Conservation (phyloP, 2,888 invertebrate species). For the Coremacera marginata region DNA sequence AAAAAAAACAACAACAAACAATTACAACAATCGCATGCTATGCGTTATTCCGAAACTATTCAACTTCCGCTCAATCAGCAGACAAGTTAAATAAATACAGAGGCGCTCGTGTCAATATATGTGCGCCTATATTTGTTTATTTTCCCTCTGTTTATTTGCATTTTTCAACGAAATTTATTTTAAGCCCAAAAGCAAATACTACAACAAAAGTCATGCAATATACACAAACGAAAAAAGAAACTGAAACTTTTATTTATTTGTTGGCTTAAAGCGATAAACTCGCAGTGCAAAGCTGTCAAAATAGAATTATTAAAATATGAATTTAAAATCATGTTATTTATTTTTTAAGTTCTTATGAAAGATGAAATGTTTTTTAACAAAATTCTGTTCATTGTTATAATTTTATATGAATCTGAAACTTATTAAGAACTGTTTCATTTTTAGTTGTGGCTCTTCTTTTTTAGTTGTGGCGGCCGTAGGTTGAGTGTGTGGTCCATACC, state of each 20-base stretch:
- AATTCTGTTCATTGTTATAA: too few species aligned
- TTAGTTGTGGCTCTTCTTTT: too few species aligned
- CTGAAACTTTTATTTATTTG: background rate
- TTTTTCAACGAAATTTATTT: slow-evolving; percentile 25
- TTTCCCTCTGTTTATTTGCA: background rate
- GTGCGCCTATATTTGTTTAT: background rate
- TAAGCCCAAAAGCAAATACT: slow-evolving; percentile 14
- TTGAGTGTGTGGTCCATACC: too few species aligned
- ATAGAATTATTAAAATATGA: background rate
- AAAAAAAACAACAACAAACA: too few species aligned
- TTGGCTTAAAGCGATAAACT: background rate
- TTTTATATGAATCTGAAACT: too few species aligned
- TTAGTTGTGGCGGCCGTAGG: too few species aligned
- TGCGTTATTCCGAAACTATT: background rate
- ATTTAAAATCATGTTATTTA: background rate
- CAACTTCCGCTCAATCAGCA: slow-evolving; percentile 16
- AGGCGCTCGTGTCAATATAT: too few species aligned
- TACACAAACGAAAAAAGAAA: background rate
- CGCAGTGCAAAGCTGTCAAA: background rate
- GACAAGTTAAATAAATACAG: background rate
- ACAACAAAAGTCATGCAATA: background rate
- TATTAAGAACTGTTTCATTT: too few species aligned
- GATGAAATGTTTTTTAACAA: too few species aligned
- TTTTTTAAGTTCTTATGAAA: too few species aligned
- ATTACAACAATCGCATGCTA: too few species aligned